These are phyloP conservation scores for Brachypteracias leptosomus DNA, from an alignment of 2,113 vertebrate species.

Conservation along the genomic window DNA sequence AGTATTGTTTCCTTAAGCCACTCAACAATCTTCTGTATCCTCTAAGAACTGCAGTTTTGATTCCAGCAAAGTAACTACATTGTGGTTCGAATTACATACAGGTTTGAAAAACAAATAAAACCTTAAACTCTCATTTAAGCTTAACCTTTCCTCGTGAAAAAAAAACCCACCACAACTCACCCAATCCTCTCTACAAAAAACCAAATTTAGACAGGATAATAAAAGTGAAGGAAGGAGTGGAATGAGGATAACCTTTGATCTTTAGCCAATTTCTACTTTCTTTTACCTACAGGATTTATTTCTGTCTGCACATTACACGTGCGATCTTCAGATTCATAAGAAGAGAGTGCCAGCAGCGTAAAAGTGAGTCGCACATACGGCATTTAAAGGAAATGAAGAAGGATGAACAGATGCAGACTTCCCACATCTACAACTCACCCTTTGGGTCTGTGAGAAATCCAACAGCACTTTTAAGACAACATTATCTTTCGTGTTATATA, in stretches of 20 bases:
- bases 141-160: conserved; percentile 34
- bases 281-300: conserved; percentile 75
- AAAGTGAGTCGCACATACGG: neutral
- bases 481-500: neutral
- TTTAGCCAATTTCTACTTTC: conserved; percentile 73
- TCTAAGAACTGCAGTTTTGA: neutral
- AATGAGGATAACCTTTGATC: conserved; percentile 77
- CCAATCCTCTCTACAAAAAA: conserved; percentile 40
- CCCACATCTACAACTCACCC: neutral
- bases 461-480: neutral
- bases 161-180: neutral
- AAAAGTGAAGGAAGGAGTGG: conserved; percentile 71
- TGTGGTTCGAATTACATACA: conserved; percentile 41
- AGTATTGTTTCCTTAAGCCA: conserved; percentile 19
- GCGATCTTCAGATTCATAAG: conserved; percentile 33
- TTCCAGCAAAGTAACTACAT: conserved; percentile 9
- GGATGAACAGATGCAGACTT: neutral
- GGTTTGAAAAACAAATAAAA: conserved; percentile 50
- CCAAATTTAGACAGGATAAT: conserved; percentile 73
- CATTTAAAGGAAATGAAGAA: conserved; percentile 39
- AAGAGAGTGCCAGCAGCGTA: neutral
- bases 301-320: conserved; percentile 64
- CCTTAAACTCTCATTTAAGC: conserved; percentile 57
- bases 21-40: neutral
- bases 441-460: neutral